A percentile compares a stretch with the other conserved stretches of the same genome.
phyloP scores from a whole-genome alignment of 1,140 invertebrate genomes.

The Temnothorax longispinosus region DNA sequence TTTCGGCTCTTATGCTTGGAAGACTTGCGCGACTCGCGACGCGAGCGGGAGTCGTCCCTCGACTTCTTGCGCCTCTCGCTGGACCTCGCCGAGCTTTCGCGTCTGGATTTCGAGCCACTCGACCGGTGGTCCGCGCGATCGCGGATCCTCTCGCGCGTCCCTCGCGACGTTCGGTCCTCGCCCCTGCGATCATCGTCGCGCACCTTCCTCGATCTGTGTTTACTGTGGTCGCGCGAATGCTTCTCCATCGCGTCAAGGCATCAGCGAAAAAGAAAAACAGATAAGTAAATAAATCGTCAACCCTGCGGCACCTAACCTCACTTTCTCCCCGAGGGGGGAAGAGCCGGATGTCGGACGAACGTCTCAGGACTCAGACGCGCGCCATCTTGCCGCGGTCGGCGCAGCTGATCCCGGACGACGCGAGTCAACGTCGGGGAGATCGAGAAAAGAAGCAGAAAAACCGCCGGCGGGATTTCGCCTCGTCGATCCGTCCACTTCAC shows the following conservation, averaged over 20 bases:
- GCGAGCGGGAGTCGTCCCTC: slow-evolving; percentile 59
- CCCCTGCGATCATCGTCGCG: slow-evolving; percentile 29
- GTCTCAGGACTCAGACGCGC: too few species aligned
- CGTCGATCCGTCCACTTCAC: not conserved
- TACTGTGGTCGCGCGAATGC: slow-evolving; percentile 52
- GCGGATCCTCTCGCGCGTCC: not conserved
- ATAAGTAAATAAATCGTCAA: not conserved
- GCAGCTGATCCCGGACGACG: slow-evolving; percentile 16
- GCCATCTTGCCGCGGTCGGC: not conserved
- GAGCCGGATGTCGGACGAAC: not conserved
- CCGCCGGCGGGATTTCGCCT: not conserved
- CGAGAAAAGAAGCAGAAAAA: not conserved
- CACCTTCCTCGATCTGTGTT: slow-evolving; percentile 43
- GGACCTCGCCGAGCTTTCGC: slow-evolving; percentile 59
- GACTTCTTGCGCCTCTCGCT: slow-evolving; percentile 67
- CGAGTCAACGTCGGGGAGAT: not conserved
- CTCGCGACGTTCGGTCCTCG: slow-evolving; percentile 49
- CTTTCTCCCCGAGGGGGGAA: too few species aligned
- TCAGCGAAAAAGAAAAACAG: not conserved
- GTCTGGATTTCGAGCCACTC: slow-evolving; percentile 56
- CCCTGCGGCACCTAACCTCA: slow-evolving; percentile 53
- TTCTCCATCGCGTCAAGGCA: slow-evolving; percentile 62
- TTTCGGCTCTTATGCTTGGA: slow-evolving; percentile 73
- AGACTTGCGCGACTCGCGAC: slow-evolving; percentile 64
- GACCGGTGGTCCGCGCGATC: slow-evolving; percentile 47